Evolutionary conservation across 2,797 vertebrate species (phyloP).

Genomic region (Anguilla anguilla): DNA sequence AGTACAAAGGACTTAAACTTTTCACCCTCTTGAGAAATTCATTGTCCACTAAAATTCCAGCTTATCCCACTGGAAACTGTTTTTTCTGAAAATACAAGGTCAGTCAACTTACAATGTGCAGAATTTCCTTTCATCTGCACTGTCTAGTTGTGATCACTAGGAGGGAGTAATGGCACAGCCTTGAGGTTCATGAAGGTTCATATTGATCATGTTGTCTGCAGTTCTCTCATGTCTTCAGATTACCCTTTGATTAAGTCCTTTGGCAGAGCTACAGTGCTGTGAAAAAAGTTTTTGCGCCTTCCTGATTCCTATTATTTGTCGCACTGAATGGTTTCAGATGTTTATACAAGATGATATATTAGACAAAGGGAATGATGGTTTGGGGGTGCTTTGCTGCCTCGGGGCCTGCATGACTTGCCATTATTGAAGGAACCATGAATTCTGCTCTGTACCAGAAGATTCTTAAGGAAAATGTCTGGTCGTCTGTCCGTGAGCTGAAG

Average conservation of each 20-base stretch:
- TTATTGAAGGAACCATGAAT: too few species aligned
- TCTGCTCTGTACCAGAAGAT: too few species aligned
- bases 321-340: too few species aligned
- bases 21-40: not conserved
- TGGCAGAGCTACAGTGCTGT: not conserved
- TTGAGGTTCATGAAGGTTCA: not conserved
- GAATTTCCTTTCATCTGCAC: not conserved
- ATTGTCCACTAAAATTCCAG: not conserved
- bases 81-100: not conserved
- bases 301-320: not conserved
- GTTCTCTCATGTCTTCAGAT: not conserved
- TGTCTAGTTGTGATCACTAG: constrained; percentile 9
- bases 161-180: not conserved
- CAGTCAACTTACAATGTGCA: not conserved
- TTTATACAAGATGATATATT: too few species aligned
- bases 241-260: not conserved
- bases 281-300: not conserved
- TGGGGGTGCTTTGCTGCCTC: too few species aligned
- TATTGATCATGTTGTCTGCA: not conserved
- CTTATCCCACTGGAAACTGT: not conserved
- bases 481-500: too few species aligned
- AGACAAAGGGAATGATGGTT: too few species aligned
- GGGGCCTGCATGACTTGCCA: too few species aligned
- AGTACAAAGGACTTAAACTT: not conserved
- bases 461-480: too few species aligned